These are phyloP conservation scores for Psilopogon haemacephalus DNA, from an alignment of 2,113 vertebrate species.

Conservation along the genomic window DNA sequence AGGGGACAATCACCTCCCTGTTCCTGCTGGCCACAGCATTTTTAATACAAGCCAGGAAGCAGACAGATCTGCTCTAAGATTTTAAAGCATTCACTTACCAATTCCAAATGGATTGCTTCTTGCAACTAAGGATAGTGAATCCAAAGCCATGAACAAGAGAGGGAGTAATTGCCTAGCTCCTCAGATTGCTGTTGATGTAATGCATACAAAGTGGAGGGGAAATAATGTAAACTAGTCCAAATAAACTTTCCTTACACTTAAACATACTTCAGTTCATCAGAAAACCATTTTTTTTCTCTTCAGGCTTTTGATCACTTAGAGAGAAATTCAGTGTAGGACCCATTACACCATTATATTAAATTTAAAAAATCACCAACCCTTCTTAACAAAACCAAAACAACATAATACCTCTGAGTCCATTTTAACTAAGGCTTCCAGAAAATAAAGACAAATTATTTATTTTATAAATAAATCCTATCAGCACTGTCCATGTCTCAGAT, in stretches of 20 bases:
- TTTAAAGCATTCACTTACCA: not conserved
- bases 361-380: not conserved
- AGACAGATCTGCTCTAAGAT: not conserved
- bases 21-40: too few relatives aligned
- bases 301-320: not conserved
- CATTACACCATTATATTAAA: not conserved
- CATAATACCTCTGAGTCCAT: not conserved
- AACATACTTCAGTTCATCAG: not conserved
- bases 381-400: conserved; percentile 12
- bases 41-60: too few relatives aligned
- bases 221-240: not conserved
- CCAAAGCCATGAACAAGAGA: not conserved
- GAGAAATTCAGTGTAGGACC: not conserved
- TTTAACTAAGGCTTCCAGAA: conserved; percentile 30
- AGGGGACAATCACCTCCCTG: too few relatives aligned
- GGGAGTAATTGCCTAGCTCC: not conserved
- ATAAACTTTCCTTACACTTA: not conserved
- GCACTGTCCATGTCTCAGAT: not conserved
- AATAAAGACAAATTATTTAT: conserved; percentile 43
- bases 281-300: not conserved
- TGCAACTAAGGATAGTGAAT: not conserved
- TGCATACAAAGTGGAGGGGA: not conserved
- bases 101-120: not conserved
- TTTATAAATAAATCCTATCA: conserved; percentile 54
- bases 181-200: not conserved